Conservation (phyloP, 2,797 vertebrate genomes). For the Morelia viridis region DNA sequence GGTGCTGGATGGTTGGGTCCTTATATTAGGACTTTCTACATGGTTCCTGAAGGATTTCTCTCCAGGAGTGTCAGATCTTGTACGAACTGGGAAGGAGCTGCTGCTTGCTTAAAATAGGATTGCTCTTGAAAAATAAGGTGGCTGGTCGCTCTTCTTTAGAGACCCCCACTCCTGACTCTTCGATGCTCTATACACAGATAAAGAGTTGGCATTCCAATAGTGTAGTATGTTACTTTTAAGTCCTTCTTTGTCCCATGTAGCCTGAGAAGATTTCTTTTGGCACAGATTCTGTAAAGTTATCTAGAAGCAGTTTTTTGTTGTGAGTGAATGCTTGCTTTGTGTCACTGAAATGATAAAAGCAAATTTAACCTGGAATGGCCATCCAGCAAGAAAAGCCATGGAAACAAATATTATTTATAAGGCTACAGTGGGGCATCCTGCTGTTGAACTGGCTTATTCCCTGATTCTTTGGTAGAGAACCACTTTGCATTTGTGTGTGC, state of each 20-base stretch:
- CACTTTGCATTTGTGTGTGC: neutral
- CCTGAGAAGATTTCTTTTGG: neutral
- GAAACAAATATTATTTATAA: conserved; percentile 2
- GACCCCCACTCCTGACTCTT: neutral
- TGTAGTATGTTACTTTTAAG: neutral
- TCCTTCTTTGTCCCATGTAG: neutral
- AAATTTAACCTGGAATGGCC: neutral
- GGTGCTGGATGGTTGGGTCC: neutral
- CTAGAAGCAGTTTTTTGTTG: neutral
- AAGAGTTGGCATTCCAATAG: neutral
- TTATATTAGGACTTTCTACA: neutral
- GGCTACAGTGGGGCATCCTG: neutral
- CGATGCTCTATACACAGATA: neutral
- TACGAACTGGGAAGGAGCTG: neutral
- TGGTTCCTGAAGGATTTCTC: neutral
- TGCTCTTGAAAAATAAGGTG: neutral
- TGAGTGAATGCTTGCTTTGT: neutral
- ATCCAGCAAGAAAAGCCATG: neutral
- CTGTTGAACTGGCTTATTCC: conserved; percentile 17
- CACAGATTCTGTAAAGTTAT: neutral
- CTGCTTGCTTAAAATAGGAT: neutral
- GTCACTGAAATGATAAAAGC: neutral
- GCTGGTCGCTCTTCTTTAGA: neutral
- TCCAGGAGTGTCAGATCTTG: neutral
- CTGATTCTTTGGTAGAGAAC: conserved; percentile 26